Conservation (phyloP, 2,113 vertebrate species). For the Xiphophorus couchianus region DNA sequence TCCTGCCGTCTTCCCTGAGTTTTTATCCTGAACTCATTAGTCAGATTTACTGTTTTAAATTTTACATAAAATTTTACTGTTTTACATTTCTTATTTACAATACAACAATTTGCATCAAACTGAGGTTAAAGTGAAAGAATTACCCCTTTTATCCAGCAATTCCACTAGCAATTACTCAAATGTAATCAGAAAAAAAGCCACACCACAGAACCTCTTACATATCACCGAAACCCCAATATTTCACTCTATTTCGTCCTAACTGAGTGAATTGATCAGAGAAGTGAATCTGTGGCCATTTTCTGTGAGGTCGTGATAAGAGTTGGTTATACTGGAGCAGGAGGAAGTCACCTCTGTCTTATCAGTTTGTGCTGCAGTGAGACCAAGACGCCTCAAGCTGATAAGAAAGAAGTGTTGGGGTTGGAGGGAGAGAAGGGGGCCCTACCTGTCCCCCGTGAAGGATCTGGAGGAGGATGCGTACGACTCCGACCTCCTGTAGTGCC, state of each 20-base stretch:
- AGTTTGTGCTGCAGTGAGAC: constrained; percentile 65
- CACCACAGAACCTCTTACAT: constrained; percentile 16
- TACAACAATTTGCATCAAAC: neutral
- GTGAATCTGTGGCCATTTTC: constrained; percentile 54
- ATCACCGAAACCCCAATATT: constrained; percentile 11
- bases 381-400: constrained; percentile 61
- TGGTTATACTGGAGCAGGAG: constrained; percentile 37
- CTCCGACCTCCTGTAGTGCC: constrained; percentile 79
- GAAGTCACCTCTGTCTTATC: constrained; percentile 77
- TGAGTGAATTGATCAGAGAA: constrained; percentile 61
- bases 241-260: constrained; percentile 35
- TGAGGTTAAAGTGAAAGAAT: constrained; percentile 1
- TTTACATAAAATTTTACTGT: too few relatives aligned
- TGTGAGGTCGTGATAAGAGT: constrained; percentile 69
- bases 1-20: neutral
- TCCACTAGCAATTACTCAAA: neutral
- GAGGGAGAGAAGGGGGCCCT: constrained; percentile 28
- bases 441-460: constrained; percentile 87
- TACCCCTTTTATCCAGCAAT: neutral
- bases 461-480: constrained; percentile 83
- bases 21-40: neutral
- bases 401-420: constrained; percentile 54
- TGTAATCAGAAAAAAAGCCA: constrained; percentile 20
- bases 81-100: neutral
- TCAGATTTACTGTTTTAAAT: neutral